Evolutionary conservation across 1,140 invertebrate species (phyloP).

Genomic region (Aphelinus certus): DNA sequence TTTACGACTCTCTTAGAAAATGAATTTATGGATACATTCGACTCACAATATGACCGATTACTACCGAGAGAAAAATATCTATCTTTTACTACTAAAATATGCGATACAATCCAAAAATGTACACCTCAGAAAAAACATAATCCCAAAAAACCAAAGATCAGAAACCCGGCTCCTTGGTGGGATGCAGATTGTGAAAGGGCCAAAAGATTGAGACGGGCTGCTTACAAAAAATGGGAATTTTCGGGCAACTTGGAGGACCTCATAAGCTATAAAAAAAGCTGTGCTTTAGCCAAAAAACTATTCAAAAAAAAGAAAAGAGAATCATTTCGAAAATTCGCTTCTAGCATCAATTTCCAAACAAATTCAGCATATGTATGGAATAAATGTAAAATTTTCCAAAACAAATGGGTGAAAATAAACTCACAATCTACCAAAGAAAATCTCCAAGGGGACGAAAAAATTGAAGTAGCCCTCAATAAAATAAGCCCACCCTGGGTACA

Average conservation of each 20-base stretch:
- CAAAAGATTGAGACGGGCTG: neutral
- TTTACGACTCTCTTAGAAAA: neutral
- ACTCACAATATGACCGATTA: neutral
- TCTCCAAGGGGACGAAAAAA: neutral
- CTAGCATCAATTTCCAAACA: neutral
- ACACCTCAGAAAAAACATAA: slow-evolving; percentile 13
- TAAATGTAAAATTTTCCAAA: slow-evolving; percentile 17
- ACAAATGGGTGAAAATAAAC: slow-evolving; percentile 11
- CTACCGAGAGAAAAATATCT: slow-evolving; percentile 2
- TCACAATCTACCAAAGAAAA: neutral
- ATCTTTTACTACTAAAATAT: slow-evolving; percentile 38
- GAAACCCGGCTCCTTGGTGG: slow-evolving; percentile 28
- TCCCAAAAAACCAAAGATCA: neutral
- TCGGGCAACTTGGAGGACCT: slow-evolving; percentile 3
- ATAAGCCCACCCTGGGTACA: neutral
- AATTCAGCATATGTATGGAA: neutral
- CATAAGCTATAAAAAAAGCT: slow-evolving; percentile 13
- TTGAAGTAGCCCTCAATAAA: neutral
- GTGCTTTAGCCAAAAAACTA: neutral
- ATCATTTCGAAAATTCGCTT: slow-evolving; percentile 12
- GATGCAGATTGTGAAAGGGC: slow-evolving; percentile 32
- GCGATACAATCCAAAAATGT: slow-evolving; percentile 10
- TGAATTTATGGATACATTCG: neutral
- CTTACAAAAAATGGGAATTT: slow-evolving; percentile 22
- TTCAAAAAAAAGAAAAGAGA: slow-evolving; percentile 25